Evolutionary conservation across 1,140 invertebrate species (phyloP), one percentile per base, ranked within the genome.

Genomic region (Onthophagus taurus): DNA sequence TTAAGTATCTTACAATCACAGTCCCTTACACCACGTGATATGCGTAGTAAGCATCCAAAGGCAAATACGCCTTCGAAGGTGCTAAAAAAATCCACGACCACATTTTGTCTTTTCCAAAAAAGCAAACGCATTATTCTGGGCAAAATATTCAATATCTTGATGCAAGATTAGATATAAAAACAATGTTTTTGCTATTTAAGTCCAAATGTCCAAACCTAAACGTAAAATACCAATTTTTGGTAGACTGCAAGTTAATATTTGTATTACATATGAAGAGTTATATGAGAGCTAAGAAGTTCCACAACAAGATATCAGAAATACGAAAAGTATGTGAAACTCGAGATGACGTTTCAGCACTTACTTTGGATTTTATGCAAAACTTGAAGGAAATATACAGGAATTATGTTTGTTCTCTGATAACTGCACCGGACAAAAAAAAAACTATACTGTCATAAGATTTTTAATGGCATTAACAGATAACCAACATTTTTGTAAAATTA

Each of bases 121-220:
- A 42, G 17, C 7, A 30, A 12, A 42, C 23, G 7, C 39, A 14
- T 42, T 31, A 14, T 16, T 42, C 23, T 30, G 39, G 39, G 16
- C 4, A 42, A 42, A 18, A 29, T 16, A 42, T 42, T 30, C 24
- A 42, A 42, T 42, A 42, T 24, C 23, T 42, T 29, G 39, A 42
- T 42, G 39, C 23, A 30, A 23, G 39, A 30, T 31, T 42, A 17
- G 24, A 42, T 24, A 11, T 14, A 12, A 29, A 31, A 16, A 33
- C 14, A 6, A 33, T 33, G 31, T 33, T 33, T 13, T 13, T 33
- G 6, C 14, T 33, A 13, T 58, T 56, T 48, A 30, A 50, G 16
- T 29, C 47, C 41, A 47, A 52, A 31, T 48, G 49, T 48, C 47
- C 48, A 30, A 42, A 51, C 37, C 31, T 50, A 41, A 21, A 35